phyloP scores from a whole-genome alignment of 2,113 vertebrate genomes.

The Todiramphus chloris region DNA sequence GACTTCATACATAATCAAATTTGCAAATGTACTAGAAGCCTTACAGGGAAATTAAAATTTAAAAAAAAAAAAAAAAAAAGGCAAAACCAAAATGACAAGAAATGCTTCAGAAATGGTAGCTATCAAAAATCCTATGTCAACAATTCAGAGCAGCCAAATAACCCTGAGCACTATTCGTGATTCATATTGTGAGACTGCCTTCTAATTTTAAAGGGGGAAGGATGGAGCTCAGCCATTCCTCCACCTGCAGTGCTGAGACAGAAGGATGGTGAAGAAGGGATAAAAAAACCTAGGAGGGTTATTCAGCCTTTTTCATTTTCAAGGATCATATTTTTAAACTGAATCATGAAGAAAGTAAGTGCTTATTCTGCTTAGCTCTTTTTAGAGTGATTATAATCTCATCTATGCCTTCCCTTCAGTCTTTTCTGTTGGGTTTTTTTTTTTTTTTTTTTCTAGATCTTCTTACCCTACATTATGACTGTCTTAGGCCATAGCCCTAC shows the following conservation, averaged over 20 bases:
- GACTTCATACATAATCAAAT: slow-evolving; percentile 16
- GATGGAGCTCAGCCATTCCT: background rate
- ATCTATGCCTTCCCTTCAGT: background rate
- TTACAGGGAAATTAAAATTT: background rate
- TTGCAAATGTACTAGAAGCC: background rate
- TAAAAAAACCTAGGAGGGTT: background rate
- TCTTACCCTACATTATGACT: background rate
- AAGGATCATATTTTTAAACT: background rate
- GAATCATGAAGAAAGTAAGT: background rate
- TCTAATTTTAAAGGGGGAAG: background rate
- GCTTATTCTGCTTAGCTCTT: background rate
- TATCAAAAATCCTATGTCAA: background rate
- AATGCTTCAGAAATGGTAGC: background rate
- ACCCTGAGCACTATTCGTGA: background rate
- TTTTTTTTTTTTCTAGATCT: background rate
- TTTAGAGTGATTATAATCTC: background rate
- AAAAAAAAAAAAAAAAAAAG: background rate
- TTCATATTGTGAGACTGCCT: background rate
- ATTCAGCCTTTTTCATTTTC: background rate
- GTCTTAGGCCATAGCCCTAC: background rate
- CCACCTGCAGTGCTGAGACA: background rate
- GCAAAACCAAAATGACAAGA: background rate
- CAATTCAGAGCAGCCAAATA: background rate
- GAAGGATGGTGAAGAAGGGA: background rate
- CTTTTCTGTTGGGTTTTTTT: background rate